Base-by-base conservation (phyloP, 2,888 invertebrate species). In the Ectemnius continuus region DNA sequence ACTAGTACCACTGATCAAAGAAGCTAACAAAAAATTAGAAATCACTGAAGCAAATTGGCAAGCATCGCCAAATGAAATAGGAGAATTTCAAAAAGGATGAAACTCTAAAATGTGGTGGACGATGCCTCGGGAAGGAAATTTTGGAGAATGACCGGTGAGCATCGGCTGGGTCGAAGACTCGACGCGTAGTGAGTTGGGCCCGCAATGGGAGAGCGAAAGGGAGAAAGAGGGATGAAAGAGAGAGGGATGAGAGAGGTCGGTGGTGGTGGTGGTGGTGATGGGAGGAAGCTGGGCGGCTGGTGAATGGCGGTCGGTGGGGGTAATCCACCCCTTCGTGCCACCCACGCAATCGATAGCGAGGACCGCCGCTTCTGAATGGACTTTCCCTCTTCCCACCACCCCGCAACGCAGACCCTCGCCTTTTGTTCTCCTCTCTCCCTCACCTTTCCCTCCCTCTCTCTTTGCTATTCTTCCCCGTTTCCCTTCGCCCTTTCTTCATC, bases 331-430 rank as follows among this genome's bases (percentile, higher is more conserved):
- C 71, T 75, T 79, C 79, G 73, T 67, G 66, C 85, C 87, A 78
- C 90, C 89, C 86, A 89, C 89, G 87, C 88, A 89, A 90, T 90
- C 90, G 87, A 90, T 90, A 90, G 83, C 85, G 74, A 84, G 81
- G 85, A 87, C 86, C 87, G 83, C 82, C 76, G 86, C 81, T 86
- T 87, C 87, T 90, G 90, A 90, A 90, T 90, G 90, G 90, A 90
- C 89, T 89, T 86, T 85, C 88, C 88, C 81, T 84, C 85, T 85
- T 82, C 86, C 85, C 82, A 83, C 84, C 75, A 80, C 77, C 66
- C 68, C 74, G 46, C 67, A 68, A 47, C 48, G 23, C 71, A 75
- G 56, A 68, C 79, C 77, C 83, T 78, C 79, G 81, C 80, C 84
- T 80, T 86, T 83, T 86, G 84, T 84, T 84, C 71, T 67, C 23